Base-by-base conservation (phyloP, 92 coral and sea anemone species). In the Bergia puertoricense region DNA sequence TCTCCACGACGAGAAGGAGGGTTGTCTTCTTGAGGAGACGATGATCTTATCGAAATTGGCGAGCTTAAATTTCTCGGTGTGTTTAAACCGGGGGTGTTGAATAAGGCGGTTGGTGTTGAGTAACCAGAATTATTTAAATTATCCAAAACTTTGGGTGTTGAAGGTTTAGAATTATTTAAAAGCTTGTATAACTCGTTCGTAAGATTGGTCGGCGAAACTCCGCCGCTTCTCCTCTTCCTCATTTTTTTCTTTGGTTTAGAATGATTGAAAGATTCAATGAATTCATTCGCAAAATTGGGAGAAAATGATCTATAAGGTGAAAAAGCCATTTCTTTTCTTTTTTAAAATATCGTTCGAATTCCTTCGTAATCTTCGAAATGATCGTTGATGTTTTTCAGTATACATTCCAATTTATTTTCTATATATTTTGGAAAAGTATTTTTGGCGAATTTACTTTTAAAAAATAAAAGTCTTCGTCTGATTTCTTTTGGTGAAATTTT, bases 61-160 rank as follows among this genome's bases (percentile, higher is more conserved):
- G 73, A 67, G 0, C 73, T 67, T 67, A 67, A 67, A 67, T 67
- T 67, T 67, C 73, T 67, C 73, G 73, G 73, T 67, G 73, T 67
- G 73, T 67, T 67, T 67, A 67, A 67, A 67, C 73, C 73, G 73
- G 73, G 73, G 73, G 73, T 67, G 73, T 67, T 67, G 73, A 67
- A 67, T 67, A 67, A 67, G 73, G 73, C 73, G 73, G 73, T 67
- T 67, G 73, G 73, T 67, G 73, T 67, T 15, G 65, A 67, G 73
- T 67, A 67, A 67, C 73, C 73, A 67, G 73, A 67, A 67, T 67
- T 67, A 67, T 67, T 67, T 67, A 67, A 67, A 67, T 67, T 67
- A 67, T 67, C 73, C 73, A 67, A 67, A 67, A 67, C 73, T 67
- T 67, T 67, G 37, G 73, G 37, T 4, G 73, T 67, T 67, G 73